Conservation (phyloP, 2,888 invertebrate species). For the Pelosia muscerda region DNA sequence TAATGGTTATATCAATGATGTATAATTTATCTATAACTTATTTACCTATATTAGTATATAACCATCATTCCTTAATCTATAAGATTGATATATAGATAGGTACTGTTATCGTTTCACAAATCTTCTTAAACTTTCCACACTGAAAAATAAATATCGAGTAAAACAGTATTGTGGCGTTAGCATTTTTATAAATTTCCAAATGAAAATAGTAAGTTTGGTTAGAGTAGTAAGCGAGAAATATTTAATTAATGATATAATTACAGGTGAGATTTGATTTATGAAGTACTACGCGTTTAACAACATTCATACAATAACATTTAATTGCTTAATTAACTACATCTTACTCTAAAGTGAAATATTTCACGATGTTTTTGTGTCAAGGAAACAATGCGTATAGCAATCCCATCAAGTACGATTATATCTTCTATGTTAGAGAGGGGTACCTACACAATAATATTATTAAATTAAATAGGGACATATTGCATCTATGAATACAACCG, state of each 20-base stretch:
- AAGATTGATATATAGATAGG: no score
- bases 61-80: no score
- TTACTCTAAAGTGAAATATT: conserved; percentile 8
- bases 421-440: conserved; percentile 51
- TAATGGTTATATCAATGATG: not conserved
- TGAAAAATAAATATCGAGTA: not conserved
- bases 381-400: conserved; percentile 43
- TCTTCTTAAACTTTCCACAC: not conserved
- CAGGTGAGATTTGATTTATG: not conserved
- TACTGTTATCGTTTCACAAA: no score
- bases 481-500: conserved; percentile 56
- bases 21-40: no score
- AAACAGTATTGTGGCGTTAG: not conserved
- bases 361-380: conserved; percentile 30
- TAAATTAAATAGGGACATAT: conserved; percentile 57
- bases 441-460: conserved; percentile 54
- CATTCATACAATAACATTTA: not conserved
- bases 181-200: not conserved
- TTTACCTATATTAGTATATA: no score
- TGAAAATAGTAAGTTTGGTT: not conserved
- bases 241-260: not conserved
- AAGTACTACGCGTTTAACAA: not conserved
- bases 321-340: not conserved
- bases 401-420: conserved; percentile 51
- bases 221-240: not conserved